Evolutionary conservation across 2,113 vertebrate species (phyloP).

Genomic region (Electrona antarctica): DNA sequence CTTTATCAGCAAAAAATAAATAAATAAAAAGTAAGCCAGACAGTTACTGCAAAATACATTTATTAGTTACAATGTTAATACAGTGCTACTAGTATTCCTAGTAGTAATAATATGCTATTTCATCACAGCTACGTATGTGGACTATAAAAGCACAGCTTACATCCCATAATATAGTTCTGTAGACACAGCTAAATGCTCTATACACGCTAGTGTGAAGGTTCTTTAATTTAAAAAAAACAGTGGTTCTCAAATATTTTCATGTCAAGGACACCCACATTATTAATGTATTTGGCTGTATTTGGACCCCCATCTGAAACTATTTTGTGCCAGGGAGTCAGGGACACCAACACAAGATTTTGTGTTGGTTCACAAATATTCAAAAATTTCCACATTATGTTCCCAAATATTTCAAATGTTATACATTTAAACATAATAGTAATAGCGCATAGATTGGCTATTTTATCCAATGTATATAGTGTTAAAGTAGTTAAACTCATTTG

Average conservation of each 20-base stretch:
- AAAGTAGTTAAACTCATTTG: too few species aligned
- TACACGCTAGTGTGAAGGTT: conserved; percentile 7
- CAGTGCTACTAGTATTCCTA: neutral
- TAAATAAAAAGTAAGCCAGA: neutral
- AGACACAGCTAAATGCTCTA: conserved; percentile 15
- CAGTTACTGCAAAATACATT: conserved; percentile 47
- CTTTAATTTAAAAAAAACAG: neutral
- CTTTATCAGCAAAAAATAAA: neutral
- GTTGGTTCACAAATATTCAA: too few species aligned
- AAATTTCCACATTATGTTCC: too few species aligned
- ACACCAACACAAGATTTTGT: too few species aligned
- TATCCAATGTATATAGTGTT: too few species aligned
- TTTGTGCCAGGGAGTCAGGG: too few species aligned
- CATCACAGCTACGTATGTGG: neutral
- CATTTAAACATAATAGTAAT: too few species aligned
- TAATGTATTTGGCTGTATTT: neutral
- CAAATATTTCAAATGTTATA: too few species aligned
- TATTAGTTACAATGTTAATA: conserved; percentile 40
- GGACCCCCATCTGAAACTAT: too few species aligned
- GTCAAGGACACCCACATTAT: neutral
- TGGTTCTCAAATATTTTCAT: too few species aligned
- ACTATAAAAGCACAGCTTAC: neutral
- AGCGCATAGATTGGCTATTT: too few species aligned
- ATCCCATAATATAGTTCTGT: conserved; percentile 1
- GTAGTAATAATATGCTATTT: conserved; percentile 12